These are phyloP conservation scores for Cistogaster globosa DNA, from an alignment of 2,888 invertebrate genomes.

Conservation along the genomic window DNA sequence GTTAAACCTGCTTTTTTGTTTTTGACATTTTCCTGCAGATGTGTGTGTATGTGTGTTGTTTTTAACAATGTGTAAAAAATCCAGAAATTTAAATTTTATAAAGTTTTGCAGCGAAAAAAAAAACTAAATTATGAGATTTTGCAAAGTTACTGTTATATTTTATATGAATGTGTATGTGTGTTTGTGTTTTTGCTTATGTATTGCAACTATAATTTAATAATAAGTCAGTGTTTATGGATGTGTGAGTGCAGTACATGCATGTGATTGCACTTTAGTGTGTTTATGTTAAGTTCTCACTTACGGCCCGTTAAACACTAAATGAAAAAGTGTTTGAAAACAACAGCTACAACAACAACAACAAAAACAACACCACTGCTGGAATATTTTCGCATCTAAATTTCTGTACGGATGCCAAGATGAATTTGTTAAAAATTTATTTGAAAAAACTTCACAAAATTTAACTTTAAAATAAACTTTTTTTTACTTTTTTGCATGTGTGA, in stretches of 20 bases:
- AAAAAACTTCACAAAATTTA: constrained; percentile 29
- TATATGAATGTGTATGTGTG: neutral
- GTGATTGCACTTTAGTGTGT: constrained; percentile 63
- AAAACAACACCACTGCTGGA: no score
- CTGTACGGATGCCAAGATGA: neutral
- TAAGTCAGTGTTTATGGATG: constrained; percentile 11
- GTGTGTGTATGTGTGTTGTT: neutral
- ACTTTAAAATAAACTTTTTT: neutral
- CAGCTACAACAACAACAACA: constrained; percentile 6
- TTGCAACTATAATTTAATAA: constrained; percentile 2
- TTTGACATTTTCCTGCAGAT: neutral
- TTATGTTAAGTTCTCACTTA: constrained; percentile 71
- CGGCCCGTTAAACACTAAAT: constrained; percentile 69
- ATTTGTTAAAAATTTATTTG: constrained; percentile 29
- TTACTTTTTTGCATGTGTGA: neutral
- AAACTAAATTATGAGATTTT: constrained; percentile 32
- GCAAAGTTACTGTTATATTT: neutral
- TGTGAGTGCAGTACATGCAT: constrained; percentile 46
- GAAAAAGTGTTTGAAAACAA: constrained; percentile 63
- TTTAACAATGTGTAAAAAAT: constrained; percentile 45
- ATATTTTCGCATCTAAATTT: constrained; percentile 3
- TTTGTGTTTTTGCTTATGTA: neutral
- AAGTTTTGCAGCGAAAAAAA: constrained; percentile 25
- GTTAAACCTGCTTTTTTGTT: constrained; percentile 24
- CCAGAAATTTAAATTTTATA: constrained; percentile 60